Evolutionary conservation across 2,797 vertebrate genomes (phyloP).

Genomic region (Syndactyla subalaris): DNA sequence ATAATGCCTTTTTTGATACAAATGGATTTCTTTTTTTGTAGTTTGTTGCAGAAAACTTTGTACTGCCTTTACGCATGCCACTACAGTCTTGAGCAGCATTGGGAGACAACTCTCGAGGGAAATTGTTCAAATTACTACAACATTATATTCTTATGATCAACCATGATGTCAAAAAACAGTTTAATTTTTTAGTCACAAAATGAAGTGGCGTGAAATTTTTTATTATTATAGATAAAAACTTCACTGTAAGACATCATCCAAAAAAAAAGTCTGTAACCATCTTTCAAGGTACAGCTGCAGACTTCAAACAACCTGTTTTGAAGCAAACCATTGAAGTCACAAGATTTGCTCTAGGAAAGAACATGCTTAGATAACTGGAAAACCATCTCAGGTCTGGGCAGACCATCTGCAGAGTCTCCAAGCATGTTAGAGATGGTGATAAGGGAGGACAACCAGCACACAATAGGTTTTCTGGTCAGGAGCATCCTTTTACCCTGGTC

Average conservation of each 20-base stretch:
- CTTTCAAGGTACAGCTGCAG: not conserved
- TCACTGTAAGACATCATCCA: not conserved
- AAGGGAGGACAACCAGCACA: not conserved
- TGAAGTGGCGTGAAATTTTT: not conserved
- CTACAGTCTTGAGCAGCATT: not conserved
- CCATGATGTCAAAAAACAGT: rapidly evolving
- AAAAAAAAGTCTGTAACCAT: not conserved
- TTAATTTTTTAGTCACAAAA: not conserved
- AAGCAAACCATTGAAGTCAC: not conserved
- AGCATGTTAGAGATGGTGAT: not conserved
- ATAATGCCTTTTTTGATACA: not conserved
- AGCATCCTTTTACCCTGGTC: not conserved
- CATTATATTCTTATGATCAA: not conserved
- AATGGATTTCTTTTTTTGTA: not conserved
- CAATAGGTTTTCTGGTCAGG: rapidly evolving
- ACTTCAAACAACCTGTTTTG: not conserved
- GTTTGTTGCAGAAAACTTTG: not conserved
- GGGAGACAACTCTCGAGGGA: not conserved
- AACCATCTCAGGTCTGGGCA: not conserved
- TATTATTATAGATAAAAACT: not conserved
- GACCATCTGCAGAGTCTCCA: not conserved
- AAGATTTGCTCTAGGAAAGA: not conserved
- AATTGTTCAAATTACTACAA: not conserved
- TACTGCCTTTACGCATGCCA: not conserved
- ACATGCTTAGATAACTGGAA: rapidly evolving